Conservation (phyloP, 2,797 vertebrate genomes). For the Cottoperca gobio region DNA sequence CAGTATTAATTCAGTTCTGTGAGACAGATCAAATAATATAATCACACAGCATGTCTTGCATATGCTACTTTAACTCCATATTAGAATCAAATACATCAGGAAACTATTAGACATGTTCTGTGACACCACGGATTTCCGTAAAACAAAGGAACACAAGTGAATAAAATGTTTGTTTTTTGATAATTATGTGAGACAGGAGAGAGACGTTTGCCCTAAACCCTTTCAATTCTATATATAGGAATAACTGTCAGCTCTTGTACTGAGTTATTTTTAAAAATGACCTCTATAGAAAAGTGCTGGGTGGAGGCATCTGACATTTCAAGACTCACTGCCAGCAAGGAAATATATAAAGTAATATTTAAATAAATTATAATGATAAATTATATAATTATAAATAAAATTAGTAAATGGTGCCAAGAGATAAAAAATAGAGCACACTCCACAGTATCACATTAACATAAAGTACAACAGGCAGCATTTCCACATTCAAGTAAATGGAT, state of each 20-base stretch:
- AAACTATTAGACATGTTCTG: neutral
- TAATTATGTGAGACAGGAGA: conserved; percentile 6
- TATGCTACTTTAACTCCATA: neutral
- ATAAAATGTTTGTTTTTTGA: neutral
- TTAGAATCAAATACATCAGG: neutral
- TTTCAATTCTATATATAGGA: conserved; percentile 11
- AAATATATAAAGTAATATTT: neutral
- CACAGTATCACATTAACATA: neutral
- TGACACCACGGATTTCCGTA: neutral
- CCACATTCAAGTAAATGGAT: conserved; percentile 49
- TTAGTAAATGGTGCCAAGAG: neutral
- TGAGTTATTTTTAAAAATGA: conserved; percentile 24
- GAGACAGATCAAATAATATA: conserved; percentile 15
- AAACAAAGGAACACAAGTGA: neutral
- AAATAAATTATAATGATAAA: too few relatives aligned
- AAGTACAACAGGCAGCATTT: conserved; percentile 22
- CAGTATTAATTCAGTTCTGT: neutral
- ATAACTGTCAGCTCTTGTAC: conserved; percentile 4
- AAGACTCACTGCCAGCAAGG: conserved; percentile 15
- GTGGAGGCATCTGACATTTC: neutral
- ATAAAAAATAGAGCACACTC: neutral
- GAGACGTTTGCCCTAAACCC: neutral
- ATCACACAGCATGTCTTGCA: neutral
- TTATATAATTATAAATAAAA: too few relatives aligned
- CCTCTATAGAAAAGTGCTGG: neutral